These are phyloP conservation scores for Meloe dianella DNA, from an alignment of 2,888 invertebrate species.

Conservation along the genomic window DNA sequence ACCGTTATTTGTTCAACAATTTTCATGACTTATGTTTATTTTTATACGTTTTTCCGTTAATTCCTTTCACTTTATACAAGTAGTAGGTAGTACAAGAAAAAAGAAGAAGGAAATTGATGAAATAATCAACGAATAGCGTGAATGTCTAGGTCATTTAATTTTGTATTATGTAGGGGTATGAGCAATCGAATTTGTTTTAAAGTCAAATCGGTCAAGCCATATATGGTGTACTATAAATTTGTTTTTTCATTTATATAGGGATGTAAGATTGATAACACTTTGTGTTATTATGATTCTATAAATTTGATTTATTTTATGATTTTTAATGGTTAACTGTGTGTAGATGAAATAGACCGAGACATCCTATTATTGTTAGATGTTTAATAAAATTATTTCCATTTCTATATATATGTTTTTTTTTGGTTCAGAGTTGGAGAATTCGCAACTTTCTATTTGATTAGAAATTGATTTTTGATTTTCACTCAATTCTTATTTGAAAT, in stretches of 20 bases:
- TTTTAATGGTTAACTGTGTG: constrained; percentile 20
- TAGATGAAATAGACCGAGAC: constrained; percentile 34
- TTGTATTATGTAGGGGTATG: not conserved
- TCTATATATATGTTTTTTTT: constrained; percentile 9
- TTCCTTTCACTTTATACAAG: constrained; percentile 3
- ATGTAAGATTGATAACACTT: no score
- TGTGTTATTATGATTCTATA: no score
- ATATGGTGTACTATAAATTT: no score
- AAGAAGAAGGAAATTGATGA: not conserved
- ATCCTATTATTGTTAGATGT: constrained; percentile 35
- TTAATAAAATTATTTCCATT: constrained; percentile 35
- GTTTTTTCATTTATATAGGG: no score
- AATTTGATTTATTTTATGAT: constrained; percentile 20
- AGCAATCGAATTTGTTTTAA: not conserved
- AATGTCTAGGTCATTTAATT: constrained; percentile 11
- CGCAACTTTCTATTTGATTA: constrained; percentile 10
- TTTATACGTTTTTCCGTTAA: not conserved
- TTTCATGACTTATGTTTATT: no score
- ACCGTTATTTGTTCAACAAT: no score
- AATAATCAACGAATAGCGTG: not conserved
- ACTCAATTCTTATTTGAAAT: not conserved
- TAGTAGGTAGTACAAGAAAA: not conserved
- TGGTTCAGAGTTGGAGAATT: constrained; percentile 2
- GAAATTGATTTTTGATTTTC: constrained; percentile 1
- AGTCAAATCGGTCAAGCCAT: no score